Conservation (phyloP, 2,888 invertebrate genomes). For the Acanthosepion esculentum region DNA sequence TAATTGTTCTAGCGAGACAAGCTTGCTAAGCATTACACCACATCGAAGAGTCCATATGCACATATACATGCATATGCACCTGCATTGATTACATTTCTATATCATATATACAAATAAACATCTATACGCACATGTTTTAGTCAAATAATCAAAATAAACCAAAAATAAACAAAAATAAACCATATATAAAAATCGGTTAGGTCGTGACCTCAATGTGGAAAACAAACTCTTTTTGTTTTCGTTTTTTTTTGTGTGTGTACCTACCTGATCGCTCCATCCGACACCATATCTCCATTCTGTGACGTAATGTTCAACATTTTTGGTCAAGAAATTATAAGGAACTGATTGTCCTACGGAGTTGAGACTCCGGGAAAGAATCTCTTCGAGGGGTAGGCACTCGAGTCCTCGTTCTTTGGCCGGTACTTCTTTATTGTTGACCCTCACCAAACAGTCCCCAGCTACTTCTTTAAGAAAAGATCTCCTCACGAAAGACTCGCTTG, state of each 20-base stretch:
- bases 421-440: conserved; percentile 69
- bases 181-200: not conserved
- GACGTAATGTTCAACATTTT: conserved; percentile 69
- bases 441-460: conserved; percentile 61
- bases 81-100: too few relatives aligned
- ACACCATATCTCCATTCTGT: conserved; percentile 68
- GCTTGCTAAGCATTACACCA: too few relatives aligned
- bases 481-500: conserved; percentile 57
- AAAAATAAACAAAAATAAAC: too few relatives aligned
- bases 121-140: too few relatives aligned
- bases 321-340: conserved; percentile 63
- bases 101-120: too few relatives aligned
- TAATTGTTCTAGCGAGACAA: too few relatives aligned
- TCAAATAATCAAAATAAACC: too few relatives aligned
- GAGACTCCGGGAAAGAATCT: conserved; percentile 58
- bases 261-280: conserved; percentile 71
- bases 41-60: too few relatives aligned
- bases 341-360: conserved; percentile 60
- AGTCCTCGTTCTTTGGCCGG: conserved; percentile 64
- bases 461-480: conserved; percentile 57
- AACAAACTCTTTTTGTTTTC: too few relatives aligned
- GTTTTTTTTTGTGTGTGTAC: not conserved
- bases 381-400: conserved; percentile 56
- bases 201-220: not conserved
- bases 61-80: too few relatives aligned